Conservation (phyloP, 2,888 invertebrate genomes). For the Lepidochrysops patricia region DNA sequence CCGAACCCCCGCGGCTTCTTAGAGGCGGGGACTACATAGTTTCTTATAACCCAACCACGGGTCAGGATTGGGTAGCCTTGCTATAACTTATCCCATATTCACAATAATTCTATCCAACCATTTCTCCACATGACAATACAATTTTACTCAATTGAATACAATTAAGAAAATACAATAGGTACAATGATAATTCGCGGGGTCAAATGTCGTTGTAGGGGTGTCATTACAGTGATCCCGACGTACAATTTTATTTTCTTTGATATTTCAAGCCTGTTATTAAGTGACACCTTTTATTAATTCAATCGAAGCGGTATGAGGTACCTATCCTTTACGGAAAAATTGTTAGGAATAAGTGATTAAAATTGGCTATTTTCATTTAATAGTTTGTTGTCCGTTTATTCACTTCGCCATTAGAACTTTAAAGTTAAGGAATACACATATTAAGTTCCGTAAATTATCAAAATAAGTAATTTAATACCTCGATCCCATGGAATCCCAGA, state of each 20-base stretch:
- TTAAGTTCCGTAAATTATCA: too few relatives aligned
- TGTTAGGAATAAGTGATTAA: not conserved
- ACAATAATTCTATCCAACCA: not conserved
- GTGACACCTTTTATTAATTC: not conserved
- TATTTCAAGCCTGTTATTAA: not conserved
- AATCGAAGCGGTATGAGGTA: not conserved
- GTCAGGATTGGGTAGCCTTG: too few relatives aligned
- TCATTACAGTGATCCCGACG: not conserved
- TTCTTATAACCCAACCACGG: too few relatives aligned
- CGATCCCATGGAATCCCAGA: too few relatives aligned
- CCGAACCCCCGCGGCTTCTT: too few relatives aligned
- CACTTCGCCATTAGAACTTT: too few relatives aligned
- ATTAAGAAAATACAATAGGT: not conserved
- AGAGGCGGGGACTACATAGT: too few relatives aligned
- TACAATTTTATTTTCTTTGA: constrained; percentile 1
- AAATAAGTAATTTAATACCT: too few relatives aligned
- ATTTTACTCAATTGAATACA: constrained; percentile 1
- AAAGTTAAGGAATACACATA: too few relatives aligned
- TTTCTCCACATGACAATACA: not conserved
- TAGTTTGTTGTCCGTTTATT: not conserved
- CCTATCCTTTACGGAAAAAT: not conserved
- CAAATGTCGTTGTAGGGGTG: not conserved
- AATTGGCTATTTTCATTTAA: not conserved
- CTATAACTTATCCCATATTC: too few relatives aligned
- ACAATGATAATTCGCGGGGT: not conserved